Evolutionary conservation across 2,113 vertebrate species (phyloP).

Genomic region (Grammomys surdaster): DNA sequence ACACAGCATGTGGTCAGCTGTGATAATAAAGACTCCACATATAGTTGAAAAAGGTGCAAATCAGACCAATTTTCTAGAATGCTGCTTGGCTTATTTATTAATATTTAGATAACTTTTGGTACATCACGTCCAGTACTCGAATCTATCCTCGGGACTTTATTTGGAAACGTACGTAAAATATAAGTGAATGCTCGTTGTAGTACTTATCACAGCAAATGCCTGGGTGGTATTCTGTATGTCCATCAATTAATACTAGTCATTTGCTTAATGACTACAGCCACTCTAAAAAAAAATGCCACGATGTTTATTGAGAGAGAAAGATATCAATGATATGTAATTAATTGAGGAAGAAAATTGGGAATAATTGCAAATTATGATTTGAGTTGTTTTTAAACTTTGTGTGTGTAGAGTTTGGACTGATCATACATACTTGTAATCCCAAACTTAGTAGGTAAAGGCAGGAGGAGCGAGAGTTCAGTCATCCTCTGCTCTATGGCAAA

Average conservation of each 20-base stretch:
- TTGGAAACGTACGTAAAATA: background rate
- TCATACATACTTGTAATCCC: background rate
- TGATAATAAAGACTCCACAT: background rate
- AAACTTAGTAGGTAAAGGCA: background rate
- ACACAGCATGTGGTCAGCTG: conserved; percentile 9
- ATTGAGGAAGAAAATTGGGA: background rate
- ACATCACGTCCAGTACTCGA: background rate
- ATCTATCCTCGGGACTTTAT: conserved; percentile 10
- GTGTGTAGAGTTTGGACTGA: background rate
- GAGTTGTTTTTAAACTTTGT: background rate
- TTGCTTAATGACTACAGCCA: conserved; percentile 26
- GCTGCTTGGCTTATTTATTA: conserved; percentile 37
- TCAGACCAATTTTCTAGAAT: conserved; percentile 45
- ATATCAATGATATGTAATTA: conserved; percentile 3
- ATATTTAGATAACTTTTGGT: conserved; percentile 35
- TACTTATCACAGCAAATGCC: conserved; percentile 10
- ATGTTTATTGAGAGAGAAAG: background rate
- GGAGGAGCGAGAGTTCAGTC: background rate
- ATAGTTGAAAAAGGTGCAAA: background rate
- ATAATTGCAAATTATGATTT: background rate
- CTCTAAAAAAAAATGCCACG: background rate
- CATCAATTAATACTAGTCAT: background rate
- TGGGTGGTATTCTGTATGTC: background rate
- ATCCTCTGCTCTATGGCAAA: background rate
- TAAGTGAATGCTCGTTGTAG: conserved; percentile 25